phyloP scores from a whole-genome alignment of 2,888 invertebrate genomes.

The Volucella inanis region DNA sequence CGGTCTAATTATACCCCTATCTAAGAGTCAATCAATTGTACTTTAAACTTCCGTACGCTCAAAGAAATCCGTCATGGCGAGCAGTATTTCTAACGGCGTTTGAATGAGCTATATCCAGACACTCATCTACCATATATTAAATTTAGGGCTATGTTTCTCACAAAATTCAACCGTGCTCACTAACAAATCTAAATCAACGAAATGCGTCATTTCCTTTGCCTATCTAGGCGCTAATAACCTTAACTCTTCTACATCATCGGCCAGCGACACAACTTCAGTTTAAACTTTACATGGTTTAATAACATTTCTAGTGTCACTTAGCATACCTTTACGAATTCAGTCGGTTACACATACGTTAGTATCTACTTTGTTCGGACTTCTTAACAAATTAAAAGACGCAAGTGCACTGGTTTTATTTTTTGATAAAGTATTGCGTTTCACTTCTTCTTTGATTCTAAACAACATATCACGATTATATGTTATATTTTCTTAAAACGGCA shows the following conservation, averaged over 20 bases:
- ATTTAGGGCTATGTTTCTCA: not conserved
- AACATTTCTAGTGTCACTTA: not conserved
- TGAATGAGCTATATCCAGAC: not conserved
- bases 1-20: no score
- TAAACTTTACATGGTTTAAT: not conserved
- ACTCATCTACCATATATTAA: not conserved
- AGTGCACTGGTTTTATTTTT: not conserved
- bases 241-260: no score
- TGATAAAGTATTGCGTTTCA: not conserved
- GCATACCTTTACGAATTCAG: not conserved
- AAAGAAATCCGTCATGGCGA: no score
- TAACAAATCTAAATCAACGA: not conserved
- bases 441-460: constrained; percentile 3
- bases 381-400: constrained; percentile 1
- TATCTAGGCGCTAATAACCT: no score
- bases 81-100: no score
- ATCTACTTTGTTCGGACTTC: not conserved
- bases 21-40: no score
- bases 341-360: not conserved
- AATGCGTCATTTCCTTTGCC: no score
- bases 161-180: not conserved
- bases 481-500: constrained; percentile 9
- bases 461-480: not conserved
- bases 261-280: not conserved
- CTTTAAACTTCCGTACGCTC: no score